phyloP scores from a whole-genome alignment of 2,888 invertebrate genomes.

The Chironomus tentans region DNA sequence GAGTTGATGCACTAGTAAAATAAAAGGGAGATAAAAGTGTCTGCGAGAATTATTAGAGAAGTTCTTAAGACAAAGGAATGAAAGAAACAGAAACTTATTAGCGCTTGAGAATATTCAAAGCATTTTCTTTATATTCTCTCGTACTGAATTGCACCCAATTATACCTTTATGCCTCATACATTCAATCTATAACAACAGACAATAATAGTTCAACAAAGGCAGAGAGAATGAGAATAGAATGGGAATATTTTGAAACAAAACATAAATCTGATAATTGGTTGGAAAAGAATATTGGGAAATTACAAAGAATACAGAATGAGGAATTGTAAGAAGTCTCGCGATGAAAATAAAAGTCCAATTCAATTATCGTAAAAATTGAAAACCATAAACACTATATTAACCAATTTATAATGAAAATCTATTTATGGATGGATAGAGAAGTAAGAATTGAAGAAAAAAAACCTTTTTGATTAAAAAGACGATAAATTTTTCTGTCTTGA shows the following conservation, averaged over 20 bases:
- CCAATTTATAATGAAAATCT: background rate
- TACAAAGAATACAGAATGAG: background rate
- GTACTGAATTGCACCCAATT: conserved; percentile 26
- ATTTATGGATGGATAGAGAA: background rate
- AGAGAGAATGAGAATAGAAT: background rate
- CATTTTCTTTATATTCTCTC: background rate
- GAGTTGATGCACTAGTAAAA: too few species aligned
- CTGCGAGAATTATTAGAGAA: too few species aligned
- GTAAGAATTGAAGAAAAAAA: background rate
- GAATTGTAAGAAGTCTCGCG: background rate
- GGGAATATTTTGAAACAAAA: conserved; percentile 16
- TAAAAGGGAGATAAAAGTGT: background rate
- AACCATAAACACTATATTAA: conserved; percentile 10
- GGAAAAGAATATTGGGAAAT: conserved; percentile 5
- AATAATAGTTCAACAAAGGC: background rate
- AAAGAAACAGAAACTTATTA: background rate
- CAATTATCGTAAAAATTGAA: conserved; percentile 25
- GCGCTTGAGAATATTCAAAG: conserved; percentile 1
- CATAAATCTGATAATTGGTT: conserved; percentile 20
- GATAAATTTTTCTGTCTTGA: background rate
- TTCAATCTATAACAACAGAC: background rate
- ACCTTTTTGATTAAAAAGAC: background rate
- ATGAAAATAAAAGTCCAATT: conserved; percentile 23
- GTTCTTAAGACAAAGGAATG: background rate
- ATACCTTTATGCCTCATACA: background rate